Evolutionary conservation across 2,888 invertebrate genomes (phyloP), one percentile per base, ranked within the genome.

Genomic region (Subacronicta megacephala): DNA sequence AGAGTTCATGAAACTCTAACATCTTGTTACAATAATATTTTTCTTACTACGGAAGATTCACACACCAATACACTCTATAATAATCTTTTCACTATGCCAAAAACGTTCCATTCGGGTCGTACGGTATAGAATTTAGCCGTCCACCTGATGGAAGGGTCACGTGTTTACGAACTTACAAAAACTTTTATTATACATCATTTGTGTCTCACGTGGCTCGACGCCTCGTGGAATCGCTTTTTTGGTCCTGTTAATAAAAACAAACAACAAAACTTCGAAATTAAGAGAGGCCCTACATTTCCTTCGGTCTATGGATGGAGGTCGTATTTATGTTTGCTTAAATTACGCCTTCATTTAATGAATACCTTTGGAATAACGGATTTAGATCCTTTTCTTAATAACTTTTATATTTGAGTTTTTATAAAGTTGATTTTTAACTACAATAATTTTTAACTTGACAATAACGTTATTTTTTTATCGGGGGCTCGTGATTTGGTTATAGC

Each of bases 151-250:
- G 0, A 13, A 1, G 7, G 16, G 16, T 44, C 36, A 44, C 36
- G 59, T 44, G 52, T 17, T 38, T 15, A 13, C 15, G 20, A 10
- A n/a, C 5, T 16, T 17, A 12, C 7, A 31, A 18, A 17, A 17
- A 37, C 17, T 7, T 41, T 0, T 12, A 31, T 23, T 41, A 29
- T 37, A 37, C 2, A 9, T 1, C 15, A 15, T 17, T 15, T 5
- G 10, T 31, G 9, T 16, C 7, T 56, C 38, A 56, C 50, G 50
- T 56, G 46, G 37, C 23, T 20, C 6, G 23, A 20, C 26, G 12
- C 20, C 5, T 7, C 37, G 16, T 31, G 33, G 7, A 13, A 15
- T 42, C n/a, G 1, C n/a, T 50, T 60, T 37, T 50, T 43, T 15
- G n/a, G 13, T 23, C 15, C 1, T 2, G 20, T 7, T 15, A 37